Percentiles rank a stretch among this genome's conserved stretches.
Conservation (phyloP, 2,888 invertebrate genomes). For the Eulithis testata region DNA sequence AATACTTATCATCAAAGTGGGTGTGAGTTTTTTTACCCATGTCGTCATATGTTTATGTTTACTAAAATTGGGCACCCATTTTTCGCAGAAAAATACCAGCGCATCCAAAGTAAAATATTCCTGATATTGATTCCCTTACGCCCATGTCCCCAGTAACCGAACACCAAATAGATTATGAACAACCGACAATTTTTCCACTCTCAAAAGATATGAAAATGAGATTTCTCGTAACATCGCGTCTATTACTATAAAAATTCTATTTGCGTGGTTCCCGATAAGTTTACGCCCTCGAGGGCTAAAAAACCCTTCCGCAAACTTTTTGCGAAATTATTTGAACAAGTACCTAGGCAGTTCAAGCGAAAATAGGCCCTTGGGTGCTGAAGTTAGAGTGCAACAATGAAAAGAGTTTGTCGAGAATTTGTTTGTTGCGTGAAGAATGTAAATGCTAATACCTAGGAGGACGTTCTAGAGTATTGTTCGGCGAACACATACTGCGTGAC, state of each 20-base stretch:
- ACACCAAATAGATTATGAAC: slow-evolving; percentile 26
- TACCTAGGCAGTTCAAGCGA: slow-evolving; percentile 49
- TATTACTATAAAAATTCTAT: slow-evolving; percentile 47
- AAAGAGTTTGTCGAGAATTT: slow-evolving; percentile 47
- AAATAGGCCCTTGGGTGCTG: slow-evolving; percentile 53
- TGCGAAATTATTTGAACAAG: slow-evolving; percentile 79
- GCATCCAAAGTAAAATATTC: slow-evolving; percentile 6
- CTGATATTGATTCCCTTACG: slow-evolving; percentile 19
- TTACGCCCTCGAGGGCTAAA: slow-evolving; percentile 64
- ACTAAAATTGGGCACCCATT: background rate
- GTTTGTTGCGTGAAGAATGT: slow-evolving; percentile 52
- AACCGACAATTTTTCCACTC: slow-evolving; percentile 34
- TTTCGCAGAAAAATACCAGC: background rate
- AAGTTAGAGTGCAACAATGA: slow-evolving; percentile 46
- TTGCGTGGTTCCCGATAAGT: slow-evolving; percentile 63
- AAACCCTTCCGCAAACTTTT: slow-evolving; percentile 75
- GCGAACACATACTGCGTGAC: slow-evolving; percentile 11
- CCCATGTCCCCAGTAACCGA: slow-evolving; percentile 10
- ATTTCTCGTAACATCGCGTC: slow-evolving; percentile 36
- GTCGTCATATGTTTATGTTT: too few relatives aligned
- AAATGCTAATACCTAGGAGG: slow-evolving; percentile 40
- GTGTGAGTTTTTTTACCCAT: too few relatives aligned
- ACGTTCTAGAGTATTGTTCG: slow-evolving; percentile 34
- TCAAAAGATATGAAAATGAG: slow-evolving; percentile 43
- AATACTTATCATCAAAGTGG: too few relatives aligned